A percentile compares a stretch with the other conserved stretches of the same genome.
Conservation (phyloP, 2,888 invertebrate genomes). For the Apotomis turbidana region DNA sequence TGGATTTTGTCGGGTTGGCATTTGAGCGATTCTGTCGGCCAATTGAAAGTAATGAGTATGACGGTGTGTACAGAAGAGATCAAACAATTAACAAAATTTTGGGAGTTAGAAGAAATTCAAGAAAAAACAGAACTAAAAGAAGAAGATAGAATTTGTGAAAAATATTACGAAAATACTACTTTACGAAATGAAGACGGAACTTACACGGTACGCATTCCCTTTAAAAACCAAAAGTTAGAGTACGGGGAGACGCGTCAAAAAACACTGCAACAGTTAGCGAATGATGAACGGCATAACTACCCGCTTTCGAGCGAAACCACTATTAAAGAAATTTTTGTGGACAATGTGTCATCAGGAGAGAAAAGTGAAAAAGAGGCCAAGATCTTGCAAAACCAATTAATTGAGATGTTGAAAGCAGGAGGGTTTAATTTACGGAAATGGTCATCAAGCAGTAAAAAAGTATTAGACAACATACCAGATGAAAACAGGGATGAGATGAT, state of each 20-base stretch:
- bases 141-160: conserved; percentile 6
- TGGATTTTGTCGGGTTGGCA: conserved; percentile 6
- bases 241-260: neutral
- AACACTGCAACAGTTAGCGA: too few species aligned
- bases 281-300: too few species aligned
- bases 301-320: too few species aligned
- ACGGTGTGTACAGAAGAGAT: neutral
- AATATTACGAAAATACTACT: neutral
- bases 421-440: too few species aligned
- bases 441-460: too few species aligned
- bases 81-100: conserved; percentile 6
- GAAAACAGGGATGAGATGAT: too few species aligned
- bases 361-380: neutral
- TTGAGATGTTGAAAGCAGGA: neutral
- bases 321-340: too few species aligned
- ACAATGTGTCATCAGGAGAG: too few species aligned
- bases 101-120: conserved; percentile 18
- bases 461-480: too few species aligned
- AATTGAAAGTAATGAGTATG: neutral
- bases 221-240: neutral
- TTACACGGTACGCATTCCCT: conserved; percentile 1
- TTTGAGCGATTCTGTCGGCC: neutral
- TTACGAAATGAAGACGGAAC: neutral
- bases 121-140: neutral
- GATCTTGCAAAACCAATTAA: neutral